Percentiles rank a stretch among this genome's conserved stretches.
Conservation (phyloP, 2,888 invertebrate species). For the Teleogryllus oceanicus region DNA sequence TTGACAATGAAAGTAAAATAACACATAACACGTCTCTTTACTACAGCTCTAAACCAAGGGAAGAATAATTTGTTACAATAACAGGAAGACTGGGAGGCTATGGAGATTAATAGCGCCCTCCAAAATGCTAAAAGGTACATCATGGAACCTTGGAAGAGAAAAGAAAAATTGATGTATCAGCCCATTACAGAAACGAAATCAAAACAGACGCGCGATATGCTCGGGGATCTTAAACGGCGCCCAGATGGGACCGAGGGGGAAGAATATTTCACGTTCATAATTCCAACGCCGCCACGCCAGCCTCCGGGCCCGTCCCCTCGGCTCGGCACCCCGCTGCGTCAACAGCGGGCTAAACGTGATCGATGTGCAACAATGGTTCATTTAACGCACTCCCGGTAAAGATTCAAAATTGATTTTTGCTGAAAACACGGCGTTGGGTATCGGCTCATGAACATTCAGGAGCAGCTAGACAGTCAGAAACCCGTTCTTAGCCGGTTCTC, state of each 20-base stretch:
- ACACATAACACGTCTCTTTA: not conserved
- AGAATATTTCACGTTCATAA: conserved; percentile 18
- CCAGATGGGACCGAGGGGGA: conserved; percentile 6
- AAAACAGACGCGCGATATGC: not conserved
- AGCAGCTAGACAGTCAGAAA: conserved; percentile 2
- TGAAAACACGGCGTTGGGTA: not conserved
- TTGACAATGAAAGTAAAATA: not conserved
- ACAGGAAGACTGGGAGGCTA: not conserved
- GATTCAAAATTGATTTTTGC: conserved; percentile 18
- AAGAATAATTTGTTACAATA: not conserved
- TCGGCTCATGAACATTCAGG: conserved; percentile 10
- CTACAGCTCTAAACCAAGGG: not conserved
- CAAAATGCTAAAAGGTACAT: not conserved
- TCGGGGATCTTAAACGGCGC: not conserved
- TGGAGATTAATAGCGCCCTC: not conserved
- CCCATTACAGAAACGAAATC: conserved; percentile 5
- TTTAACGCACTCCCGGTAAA: conserved; percentile 1
- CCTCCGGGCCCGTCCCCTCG: not conserved
- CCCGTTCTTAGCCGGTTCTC: not conserved
- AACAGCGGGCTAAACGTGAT: not conserved
- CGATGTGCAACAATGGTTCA: conserved; percentile 11
- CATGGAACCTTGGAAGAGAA: not conserved
- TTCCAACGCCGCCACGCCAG: not conserved
- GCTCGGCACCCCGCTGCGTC: not conserved
- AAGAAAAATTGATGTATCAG: conserved; percentile 1